Base-by-base conservation (phyloP, 2,797 vertebrate species). In the Setipinna tenuifilis region DNA sequence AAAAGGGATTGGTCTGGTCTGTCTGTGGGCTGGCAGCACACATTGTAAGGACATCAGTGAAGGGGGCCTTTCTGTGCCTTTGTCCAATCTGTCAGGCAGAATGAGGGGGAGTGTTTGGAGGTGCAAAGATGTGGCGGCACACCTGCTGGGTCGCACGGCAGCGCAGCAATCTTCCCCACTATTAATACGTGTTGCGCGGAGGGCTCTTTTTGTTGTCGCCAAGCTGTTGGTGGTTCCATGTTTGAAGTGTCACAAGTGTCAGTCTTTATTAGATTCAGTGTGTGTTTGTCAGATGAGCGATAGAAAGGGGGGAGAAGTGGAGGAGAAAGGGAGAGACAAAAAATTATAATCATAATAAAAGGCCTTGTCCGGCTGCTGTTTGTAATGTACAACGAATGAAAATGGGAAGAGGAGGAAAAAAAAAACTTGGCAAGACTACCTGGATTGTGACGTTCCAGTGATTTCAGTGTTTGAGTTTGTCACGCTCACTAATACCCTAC, bases 211-310 rank as follows among this genome's bases (percentile, higher is more conserved):
- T 97, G 96, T 97, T 95, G 92, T 91, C 92, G 91, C 88, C 91
- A 95, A 96, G 95, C 95, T 97, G 96, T 96, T 97, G 95, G 96
- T 97, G 96, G 96, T 89, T 95, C 95, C 89, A 88, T 95, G 96
- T 96, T 96, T 96, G 94, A 97, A 97, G 96, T 96, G 96, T 96
- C 94, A 95, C 95, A 96, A 97, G 95, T 97, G 97, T 97, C 96
- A 96, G 94, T 94, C 94, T 95, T 96, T 94, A 96, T 97, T 97
- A 97, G 78, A 89, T 93, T 96, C 96, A 95, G 93, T 92, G 91
- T 91, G 94, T 95, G 91, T 87, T 92, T 92, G 92, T 87, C 87
- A 75, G 91, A 92, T 58, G 82, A 90, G 90, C 81, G 88, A 89
- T 35, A 87, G 85, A 62, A 87, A 88, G 82, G 78, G 83, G 48